Base-by-base conservation (phyloP, 2,113 vertebrate species). In the Potamarius usumacintae region DNA sequence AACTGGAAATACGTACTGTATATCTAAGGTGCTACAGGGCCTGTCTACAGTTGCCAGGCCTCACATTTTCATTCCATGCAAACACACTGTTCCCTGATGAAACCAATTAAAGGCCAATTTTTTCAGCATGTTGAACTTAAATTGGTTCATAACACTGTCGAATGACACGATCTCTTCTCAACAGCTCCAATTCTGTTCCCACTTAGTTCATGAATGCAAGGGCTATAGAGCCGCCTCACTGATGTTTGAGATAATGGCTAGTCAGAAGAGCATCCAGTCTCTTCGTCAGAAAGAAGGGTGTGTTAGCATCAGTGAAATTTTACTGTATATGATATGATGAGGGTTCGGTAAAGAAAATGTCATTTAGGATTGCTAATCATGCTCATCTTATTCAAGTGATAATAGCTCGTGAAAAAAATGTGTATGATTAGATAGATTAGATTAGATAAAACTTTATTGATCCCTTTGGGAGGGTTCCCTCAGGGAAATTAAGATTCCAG, bases 71-170 rank as follows among this genome's bases (percentile, higher is more conserved):
- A 62, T 48, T 82, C 20, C 79, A 42, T 58, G 62, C 57, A 82
- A 82, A 62, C 79, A 82, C 79, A 25, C 79, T 58, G 9, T 34
- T 34, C 30, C 55, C 57, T 60, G 30, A 42, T 82, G 57, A 82
- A 82, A 20, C 20, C 79, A 62, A 82, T 82, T 62, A 82, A 34
- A 81, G 79, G 48, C 9, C 20, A 22, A 34, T 82, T 34, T 34
- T 82, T 60, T 81, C 55, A 60, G 79, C 57, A 48, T 82, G 79
- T 82, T 48, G 79, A 82, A 82, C 18, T 62, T 30, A 82, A 82
- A 82, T 81, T 42, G 79, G 79, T 81, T 81, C 57, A 81, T 81
- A 81, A 81, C 57, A 42, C 27, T 42, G 57, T 81, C 27, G 55
- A 81, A 42, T 42, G 27, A 55, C 78, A 58, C 53, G 20, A 34